Conservation (phyloP, 2,797 vertebrate species). For the Rhynchotus rufescens region DNA sequence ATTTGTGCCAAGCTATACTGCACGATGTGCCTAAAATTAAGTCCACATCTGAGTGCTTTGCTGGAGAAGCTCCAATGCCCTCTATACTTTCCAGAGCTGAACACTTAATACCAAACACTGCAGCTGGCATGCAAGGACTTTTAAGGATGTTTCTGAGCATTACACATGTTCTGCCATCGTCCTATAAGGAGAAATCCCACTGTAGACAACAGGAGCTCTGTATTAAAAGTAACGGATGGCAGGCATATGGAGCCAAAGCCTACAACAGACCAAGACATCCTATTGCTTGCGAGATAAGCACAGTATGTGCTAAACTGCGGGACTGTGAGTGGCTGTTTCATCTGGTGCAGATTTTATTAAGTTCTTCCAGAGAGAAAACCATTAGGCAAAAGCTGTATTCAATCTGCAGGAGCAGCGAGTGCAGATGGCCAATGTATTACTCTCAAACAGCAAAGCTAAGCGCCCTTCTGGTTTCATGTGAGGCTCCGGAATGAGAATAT, state of each 20-base stretch:
- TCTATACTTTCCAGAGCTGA: neutral
- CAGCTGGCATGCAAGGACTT: neutral
- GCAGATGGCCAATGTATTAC: slow-evolving; percentile 6
- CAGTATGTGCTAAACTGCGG: neutral
- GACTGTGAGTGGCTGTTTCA: neutral
- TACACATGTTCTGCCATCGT: neutral
- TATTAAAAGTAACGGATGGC: neutral
- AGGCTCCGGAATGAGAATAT: neutral
- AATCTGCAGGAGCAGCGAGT: neutral
- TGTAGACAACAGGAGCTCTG: neutral
- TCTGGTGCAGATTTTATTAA: neutral
- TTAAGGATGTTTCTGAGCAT: neutral
- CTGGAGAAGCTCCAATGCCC: neutral
- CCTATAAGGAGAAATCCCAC: neutral
- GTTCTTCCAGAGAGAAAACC: neutral
- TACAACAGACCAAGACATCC: neutral
- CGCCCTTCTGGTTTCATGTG: neutral
- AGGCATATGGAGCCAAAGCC: neutral
- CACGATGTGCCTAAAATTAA: neutral
- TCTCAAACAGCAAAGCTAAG: slow-evolving; percentile 1
- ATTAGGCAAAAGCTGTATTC: neutral
- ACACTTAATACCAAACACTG: neutral
- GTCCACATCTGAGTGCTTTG: neutral
- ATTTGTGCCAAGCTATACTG: neutral
- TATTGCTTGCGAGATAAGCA: neutral